Conservation (phyloP, 1,140 invertebrate species). For the Elymnias hypermnestra region DNA sequence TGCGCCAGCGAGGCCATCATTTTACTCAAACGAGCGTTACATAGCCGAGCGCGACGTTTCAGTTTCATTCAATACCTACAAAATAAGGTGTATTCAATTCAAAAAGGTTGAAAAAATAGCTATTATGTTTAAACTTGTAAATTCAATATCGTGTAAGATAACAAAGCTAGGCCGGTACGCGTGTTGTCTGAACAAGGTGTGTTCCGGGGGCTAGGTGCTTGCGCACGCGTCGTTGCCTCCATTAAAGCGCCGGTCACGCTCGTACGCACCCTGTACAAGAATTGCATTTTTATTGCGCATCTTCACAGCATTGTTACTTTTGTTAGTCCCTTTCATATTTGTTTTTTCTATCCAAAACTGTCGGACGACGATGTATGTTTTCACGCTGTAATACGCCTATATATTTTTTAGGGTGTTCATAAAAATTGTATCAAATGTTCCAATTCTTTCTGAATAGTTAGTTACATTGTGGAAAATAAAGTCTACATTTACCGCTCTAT, state of each 20-base stretch:
- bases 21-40: too few species aligned
- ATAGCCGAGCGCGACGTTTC: too few species aligned
- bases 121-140: slow-evolving; percentile 2
- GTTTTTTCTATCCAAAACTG: slow-evolving; percentile 56
- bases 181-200: slow-evolving; percentile 29
- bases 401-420: slow-evolving; percentile 35
- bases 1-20: too few species aligned
- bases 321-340: slow-evolving; percentile 53
- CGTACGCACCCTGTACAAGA: slow-evolving; percentile 40
- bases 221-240: slow-evolving; percentile 47
- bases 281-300: slow-evolving; percentile 70
- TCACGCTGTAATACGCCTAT: slow-evolving; percentile 63
- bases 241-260: slow-evolving; percentile 56
- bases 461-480: slow-evolving; percentile 9
- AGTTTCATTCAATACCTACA: too few species aligned
- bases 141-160: neutral
- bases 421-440: slow-evolving; percentile 20
- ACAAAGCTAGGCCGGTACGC: slow-evolving; percentile 18
- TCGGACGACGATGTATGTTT: slow-evolving; percentile 60
- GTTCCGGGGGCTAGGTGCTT: too few species aligned
- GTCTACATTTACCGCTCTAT: neutral
- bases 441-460: slow-evolving; percentile 7
- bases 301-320: slow-evolving; percentile 66
- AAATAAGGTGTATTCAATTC: too few species aligned
- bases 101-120: too few species aligned